Conservation (phyloP, 2,888 invertebrate species). For the Netelia inedita region DNA sequence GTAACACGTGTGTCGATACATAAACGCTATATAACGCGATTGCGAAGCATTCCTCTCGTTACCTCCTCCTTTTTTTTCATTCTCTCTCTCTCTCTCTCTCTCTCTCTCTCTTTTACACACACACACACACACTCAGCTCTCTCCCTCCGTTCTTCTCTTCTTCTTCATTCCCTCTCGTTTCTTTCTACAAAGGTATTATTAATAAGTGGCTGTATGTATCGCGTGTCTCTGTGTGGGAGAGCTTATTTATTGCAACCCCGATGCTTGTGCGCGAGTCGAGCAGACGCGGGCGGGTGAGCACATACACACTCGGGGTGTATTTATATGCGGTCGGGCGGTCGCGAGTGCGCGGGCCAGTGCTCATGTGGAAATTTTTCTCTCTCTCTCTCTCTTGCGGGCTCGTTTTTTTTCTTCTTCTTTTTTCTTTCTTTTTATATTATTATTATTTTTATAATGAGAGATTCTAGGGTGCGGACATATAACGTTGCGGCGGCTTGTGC, state of each 20-base stretch:
- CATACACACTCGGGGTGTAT: slow-evolving; percentile 72
- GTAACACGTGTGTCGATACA: slow-evolving; percentile 59
- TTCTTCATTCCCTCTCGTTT: slow-evolving; percentile 59
- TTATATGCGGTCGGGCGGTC: slow-evolving; percentile 73
- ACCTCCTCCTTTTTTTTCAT: slow-evolving; percentile 44
- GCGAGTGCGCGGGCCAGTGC: slow-evolving; percentile 69
- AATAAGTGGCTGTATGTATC: slow-evolving; percentile 72
- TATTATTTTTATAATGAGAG: slow-evolving; percentile 78
- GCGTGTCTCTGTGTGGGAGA: slow-evolving; percentile 32
- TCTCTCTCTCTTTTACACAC: too few relatives aligned
- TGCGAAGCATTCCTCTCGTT: slow-evolving; percentile 57
- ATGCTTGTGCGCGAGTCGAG: slow-evolving; percentile 18
- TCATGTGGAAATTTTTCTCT: slow-evolving; percentile 75
- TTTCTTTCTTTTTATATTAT: slow-evolving; percentile 45
- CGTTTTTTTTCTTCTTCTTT: slow-evolving; percentile 29
- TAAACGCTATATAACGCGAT: slow-evolving; percentile 45
- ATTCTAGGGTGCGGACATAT: slow-evolving; percentile 75
- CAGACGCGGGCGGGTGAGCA: slow-evolving; percentile 69
- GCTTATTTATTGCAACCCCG: slow-evolving; percentile 68
- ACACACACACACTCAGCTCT: not conserved
- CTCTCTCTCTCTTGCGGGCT: slow-evolving; percentile 32
- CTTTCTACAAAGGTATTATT: slow-evolving; percentile 62
- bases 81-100: not conserved
- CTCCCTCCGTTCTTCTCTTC: slow-evolving; percentile 43
- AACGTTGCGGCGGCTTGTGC: slow-evolving; percentile 64